Evolutionary conservation across 2,888 invertebrate species (phyloP).

Genomic region (Polylopha cassiicola): DNA sequence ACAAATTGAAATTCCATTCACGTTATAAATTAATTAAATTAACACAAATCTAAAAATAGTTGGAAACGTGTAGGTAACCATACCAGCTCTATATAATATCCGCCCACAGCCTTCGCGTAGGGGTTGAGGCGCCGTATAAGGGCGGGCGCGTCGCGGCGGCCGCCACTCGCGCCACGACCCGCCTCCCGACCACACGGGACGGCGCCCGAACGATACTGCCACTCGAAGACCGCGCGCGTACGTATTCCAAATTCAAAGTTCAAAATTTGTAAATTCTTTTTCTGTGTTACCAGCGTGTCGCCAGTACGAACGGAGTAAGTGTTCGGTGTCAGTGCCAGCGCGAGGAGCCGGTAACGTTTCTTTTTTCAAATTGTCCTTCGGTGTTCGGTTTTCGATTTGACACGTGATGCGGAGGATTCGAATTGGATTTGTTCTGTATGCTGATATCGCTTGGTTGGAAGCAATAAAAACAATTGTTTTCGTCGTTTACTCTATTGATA

Average conservation of each 20-base stretch:
- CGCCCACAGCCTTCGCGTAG: constrained; percentile 52
- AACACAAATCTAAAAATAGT: too few species aligned
- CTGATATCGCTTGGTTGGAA: too few species aligned
- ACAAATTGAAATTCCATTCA: too few species aligned
- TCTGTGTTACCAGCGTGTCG: constrained; percentile 9
- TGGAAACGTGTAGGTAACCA: neutral
- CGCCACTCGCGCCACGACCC: constrained; percentile 56
- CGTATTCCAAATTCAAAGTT: constrained; percentile 42
- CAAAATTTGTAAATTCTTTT: constrained; percentile 23
- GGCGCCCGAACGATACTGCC: constrained; percentile 38
- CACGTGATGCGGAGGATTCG: too few species aligned
- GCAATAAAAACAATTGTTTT: too few species aligned
- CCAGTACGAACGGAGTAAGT: constrained; percentile 20
- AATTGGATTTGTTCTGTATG: too few species aligned
- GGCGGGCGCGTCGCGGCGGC: constrained; percentile 41
- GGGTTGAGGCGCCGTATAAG: constrained; percentile 59
- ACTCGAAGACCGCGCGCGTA: constrained; percentile 63
- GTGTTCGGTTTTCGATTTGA: constrained; percentile 7
- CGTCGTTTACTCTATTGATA: too few species aligned
- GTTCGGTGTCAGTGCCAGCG: constrained; percentile 15
- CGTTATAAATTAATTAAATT: too few species aligned
- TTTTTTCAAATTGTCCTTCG: constrained; percentile 6
- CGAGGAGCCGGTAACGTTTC: constrained; percentile 13
- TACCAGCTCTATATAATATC: constrained; percentile 35
- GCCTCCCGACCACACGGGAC: constrained; percentile 63